These are phyloP conservation scores for Achlya flavicornis DNA, from an alignment of 2,888 invertebrate genomes.

Conservation along the genomic window DNA sequence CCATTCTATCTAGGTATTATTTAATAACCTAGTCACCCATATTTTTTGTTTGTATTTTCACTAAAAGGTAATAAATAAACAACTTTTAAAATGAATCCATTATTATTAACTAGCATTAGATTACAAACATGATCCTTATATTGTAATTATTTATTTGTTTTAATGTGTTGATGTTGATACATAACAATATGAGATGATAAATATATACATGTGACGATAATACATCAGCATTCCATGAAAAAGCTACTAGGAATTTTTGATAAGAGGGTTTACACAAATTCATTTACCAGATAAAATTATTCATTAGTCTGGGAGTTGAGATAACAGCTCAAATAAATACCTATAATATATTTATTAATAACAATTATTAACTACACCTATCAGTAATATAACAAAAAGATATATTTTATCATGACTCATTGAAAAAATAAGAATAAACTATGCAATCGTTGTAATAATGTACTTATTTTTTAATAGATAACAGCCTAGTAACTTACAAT, in stretches of 20 bases:
- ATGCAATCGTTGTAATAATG: background rate
- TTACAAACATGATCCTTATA: conserved; percentile 2
- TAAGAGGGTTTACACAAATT: background rate
- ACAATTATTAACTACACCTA: no score
- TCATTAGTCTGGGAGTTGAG: background rate
- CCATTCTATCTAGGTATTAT: conserved; percentile 20
- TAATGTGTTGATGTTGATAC: background rate
- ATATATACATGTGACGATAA: background rate
- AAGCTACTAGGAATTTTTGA: background rate
- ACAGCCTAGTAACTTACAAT: background rate
- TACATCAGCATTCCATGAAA: background rate
- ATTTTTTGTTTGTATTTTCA: background rate
- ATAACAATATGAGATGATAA: background rate
- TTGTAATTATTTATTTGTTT: background rate
- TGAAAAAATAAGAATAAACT: no score
- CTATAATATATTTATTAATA: background rate
- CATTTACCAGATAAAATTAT: background rate
- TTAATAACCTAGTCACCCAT: conserved; percentile 1
- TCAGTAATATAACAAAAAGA: no score
- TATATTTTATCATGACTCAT: no score
- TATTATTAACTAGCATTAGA: background rate
- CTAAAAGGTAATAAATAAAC: conserved; percentile 10
- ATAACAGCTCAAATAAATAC: background rate
- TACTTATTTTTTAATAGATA: background rate
- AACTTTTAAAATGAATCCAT: background rate